These are phyloP conservation scores for Enteromius unitaeniatus DNA, from an alignment of 2,797 vertebrate species.

Conservation along the genomic window DNA sequence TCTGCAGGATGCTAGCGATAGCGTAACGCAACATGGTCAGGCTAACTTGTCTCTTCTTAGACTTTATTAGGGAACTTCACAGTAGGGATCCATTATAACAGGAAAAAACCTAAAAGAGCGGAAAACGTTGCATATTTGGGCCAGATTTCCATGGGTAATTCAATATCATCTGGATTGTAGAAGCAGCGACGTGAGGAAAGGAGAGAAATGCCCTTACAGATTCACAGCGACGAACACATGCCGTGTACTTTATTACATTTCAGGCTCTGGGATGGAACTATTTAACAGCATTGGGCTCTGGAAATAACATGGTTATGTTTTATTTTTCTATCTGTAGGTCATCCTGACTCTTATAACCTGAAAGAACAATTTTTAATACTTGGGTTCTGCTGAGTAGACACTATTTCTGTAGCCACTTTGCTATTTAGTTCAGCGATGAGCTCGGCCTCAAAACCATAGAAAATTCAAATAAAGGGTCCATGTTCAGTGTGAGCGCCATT, in stretches of 20 bases:
- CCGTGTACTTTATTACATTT: slow-evolving; percentile 65
- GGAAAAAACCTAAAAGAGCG: slow-evolving; percentile 45
- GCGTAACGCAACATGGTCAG: slow-evolving; percentile 9
- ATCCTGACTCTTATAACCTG: slow-evolving; percentile 41
- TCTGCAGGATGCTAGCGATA: background rate
- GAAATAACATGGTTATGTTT: slow-evolving; percentile 58
- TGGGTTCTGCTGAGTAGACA: slow-evolving; percentile 27
- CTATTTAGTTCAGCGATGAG: slow-evolving; percentile 5
- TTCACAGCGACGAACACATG: slow-evolving; percentile 44
- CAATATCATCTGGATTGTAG: slow-evolving; percentile 54
- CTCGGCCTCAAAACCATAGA: slow-evolving; percentile 21
- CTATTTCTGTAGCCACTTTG: slow-evolving; percentile 13
- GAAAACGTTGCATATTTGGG: slow-evolving; percentile 33
- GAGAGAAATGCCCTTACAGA: slow-evolving; percentile 39
- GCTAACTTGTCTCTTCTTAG: slow-evolving; percentile 36
- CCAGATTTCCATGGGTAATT: slow-evolving; percentile 56
- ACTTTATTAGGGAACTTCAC: slow-evolving; percentile 53
- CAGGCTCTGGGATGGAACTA: slow-evolving; percentile 53
- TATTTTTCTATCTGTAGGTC: slow-evolving; percentile 54
- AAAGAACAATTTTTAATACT: slow-evolving; percentile 16
- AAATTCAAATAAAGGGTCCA: slow-evolving; percentile 24
- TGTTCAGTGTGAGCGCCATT: slow-evolving; percentile 11
- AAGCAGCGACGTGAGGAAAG: slow-evolving; percentile 39
- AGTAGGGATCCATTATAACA: slow-evolving; percentile 51
- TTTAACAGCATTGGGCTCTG: slow-evolving; percentile 52